Conservation (phyloP, 2,888 invertebrate species). For the Leptinotarsa tumamoca region DNA sequence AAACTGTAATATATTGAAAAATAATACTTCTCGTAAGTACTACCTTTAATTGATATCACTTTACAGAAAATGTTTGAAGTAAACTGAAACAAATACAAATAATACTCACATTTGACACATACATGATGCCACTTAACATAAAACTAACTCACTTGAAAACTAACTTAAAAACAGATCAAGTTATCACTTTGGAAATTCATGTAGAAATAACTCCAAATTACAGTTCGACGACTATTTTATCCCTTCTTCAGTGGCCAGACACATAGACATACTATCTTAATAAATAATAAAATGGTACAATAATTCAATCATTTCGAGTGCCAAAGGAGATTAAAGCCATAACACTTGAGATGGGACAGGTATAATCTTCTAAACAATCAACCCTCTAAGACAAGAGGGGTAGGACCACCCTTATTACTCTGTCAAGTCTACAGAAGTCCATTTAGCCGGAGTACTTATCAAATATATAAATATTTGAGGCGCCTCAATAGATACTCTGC, state of each 20-base stretch:
- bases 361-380: conserved; percentile 4
- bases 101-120: conserved; percentile 10
- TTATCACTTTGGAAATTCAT: conserved; percentile 23
- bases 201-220: conserved; percentile 12
- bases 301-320: conserved; percentile 18
- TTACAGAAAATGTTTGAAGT: not conserved
- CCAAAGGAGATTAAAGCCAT: conserved; percentile 5
- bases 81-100: not conserved
- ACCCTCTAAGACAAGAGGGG: not conserved
- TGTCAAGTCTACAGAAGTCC: not conserved
- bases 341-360: conserved; percentile 13
- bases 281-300: not conserved
- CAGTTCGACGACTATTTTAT: conserved; percentile 7
- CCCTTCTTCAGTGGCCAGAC: conserved; percentile 15
- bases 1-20: no score
- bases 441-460: not conserved
- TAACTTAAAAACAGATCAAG: conserved; percentile 19
- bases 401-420: not conserved
- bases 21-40: not conserved
- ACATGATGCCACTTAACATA: not conserved
- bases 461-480: not conserved
- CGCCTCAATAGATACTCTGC: not conserved
- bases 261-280: conserved; percentile 14
- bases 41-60: not conserved
- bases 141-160: conserved; percentile 9